A percentile compares a stretch with the other conserved stretches of the same genome.
These are phyloP conservation scores for Emmelina monodactyla DNA, from an alignment of 2,888 invertebrate genomes.

Conservation along the genomic window DNA sequence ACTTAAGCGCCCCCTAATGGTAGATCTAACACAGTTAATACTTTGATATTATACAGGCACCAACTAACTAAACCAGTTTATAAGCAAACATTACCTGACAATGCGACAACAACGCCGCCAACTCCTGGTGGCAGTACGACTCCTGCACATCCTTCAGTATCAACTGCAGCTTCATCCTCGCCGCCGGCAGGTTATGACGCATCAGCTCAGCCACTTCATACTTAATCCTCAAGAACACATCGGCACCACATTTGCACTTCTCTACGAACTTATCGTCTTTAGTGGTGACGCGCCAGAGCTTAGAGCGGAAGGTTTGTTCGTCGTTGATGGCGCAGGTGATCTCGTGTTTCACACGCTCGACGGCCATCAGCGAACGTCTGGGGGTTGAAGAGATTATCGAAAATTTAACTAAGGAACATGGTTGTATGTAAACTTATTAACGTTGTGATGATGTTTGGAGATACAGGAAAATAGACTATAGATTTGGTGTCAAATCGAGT, in stretches of 20 bases:
- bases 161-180: conserved; percentile 35
- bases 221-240: conserved; percentile 24
- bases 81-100: too few species aligned
- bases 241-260: conserved; percentile 32
- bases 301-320: conserved; percentile 31
- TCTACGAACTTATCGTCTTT: conserved; percentile 21
- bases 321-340: conserved; percentile 29
- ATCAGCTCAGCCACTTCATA: conserved; percentile 40
- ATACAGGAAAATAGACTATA: too few species aligned
- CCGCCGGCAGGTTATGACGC: conserved; percentile 35
- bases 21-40: too few species aligned
- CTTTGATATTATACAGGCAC: too few species aligned
- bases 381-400: too few species aligned
- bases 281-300: conserved; percentile 43
- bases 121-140: conserved; percentile 49
- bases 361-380: conserved; percentile 41
- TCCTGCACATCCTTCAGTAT: conserved; percentile 41
- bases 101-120: conserved; percentile 39
- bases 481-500: too few species aligned
- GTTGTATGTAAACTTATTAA: too few species aligned
- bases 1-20: too few species aligned
- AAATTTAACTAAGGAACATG: too few species aligned
- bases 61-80: too few species aligned
- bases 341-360: conserved; percentile 36
- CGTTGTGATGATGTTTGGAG: too few species aligned